Base-by-base conservation (phyloP, 2,797 vertebrate genomes). In the Astyanax mexicanus region DNA sequence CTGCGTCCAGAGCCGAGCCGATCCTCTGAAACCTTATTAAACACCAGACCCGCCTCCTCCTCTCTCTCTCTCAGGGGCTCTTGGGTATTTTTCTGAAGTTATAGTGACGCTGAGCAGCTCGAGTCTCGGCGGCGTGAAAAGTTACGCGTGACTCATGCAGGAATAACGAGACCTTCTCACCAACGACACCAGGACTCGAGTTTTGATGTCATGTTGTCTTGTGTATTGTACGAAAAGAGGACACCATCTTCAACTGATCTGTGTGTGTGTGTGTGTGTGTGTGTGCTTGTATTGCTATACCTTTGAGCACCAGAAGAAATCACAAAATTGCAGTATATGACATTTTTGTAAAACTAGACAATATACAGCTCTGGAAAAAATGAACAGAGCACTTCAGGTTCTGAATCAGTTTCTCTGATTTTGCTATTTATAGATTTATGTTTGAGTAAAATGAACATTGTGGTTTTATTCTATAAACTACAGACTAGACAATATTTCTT, bases 11-110 rank as follows among this genome's bases (percentile, higher is more conserved):
- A 44, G 69, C 77, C 72, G 17, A 51, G 35, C 62, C n/a, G 23
- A 69, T 61, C 40, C 44, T 60, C 49, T 75, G 70, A 64, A 72
- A 72, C 52, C 32, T 55, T 9, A 23, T 40, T 55, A 77, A 72
- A 37, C 45, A 77, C 55, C 55, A 64, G 40, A 73, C 58, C 25
- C 21, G 47, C 55, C 57, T 45, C 49, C 60, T 52, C 15, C 44
- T 55, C 49, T 69, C 54, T 65, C 66, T 42, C 49, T 73, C 29
- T 19, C 40, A 42, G 27, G n/a, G n/a, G 57, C 27, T 70, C 42
- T 58, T 57, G n/a, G 44, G 61, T 73, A 32, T 72, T 75, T 64
- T 67, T 64, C 69, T 61, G 23, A 75, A 64, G 45, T 42, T 52
- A 57, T 61, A 75, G 75, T 23, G 42, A 69, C 11, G 40, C 37